Evolutionary conservation across 2,888 invertebrate genomes (phyloP).

Genomic region (Spilosoma lubricipeda): DNA sequence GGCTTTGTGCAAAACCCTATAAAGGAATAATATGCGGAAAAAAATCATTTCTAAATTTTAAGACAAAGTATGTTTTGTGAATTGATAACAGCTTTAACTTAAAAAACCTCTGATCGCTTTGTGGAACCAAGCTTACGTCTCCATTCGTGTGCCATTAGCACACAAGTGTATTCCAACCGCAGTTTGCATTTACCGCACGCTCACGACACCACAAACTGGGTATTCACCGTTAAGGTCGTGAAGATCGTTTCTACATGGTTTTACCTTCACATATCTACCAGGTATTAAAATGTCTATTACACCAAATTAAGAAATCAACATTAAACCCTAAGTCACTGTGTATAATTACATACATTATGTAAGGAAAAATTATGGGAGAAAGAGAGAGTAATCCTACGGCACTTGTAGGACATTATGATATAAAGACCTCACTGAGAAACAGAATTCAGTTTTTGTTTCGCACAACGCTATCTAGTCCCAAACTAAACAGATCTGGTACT

Average conservation of each 20-base stretch:
- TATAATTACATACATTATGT: no score
- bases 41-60: no score
- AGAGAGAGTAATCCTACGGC: no score
- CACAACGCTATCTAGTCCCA: no score
- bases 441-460: no score
- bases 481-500: no score
- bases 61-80: background rate
- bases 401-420: no score
- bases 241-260: background rate
- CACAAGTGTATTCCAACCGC: slow-evolving; percentile 42
- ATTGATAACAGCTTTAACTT: background rate
- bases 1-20: no score
- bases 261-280: background rate
- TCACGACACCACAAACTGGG: slow-evolving; percentile 9
- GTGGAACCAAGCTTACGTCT: slow-evolving; percentile 9
- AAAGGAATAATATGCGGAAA: no score
- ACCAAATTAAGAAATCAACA: background rate
- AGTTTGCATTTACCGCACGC: slow-evolving; percentile 7
- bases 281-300: background rate
- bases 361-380: no score
- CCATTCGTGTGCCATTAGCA: slow-evolving; percentile 41
- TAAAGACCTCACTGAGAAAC: no score
- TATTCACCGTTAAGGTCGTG: background rate
- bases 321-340: background rate
- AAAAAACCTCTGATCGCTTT: background rate